Base-by-base conservation (phyloP, 2,888 invertebrate species). In the Griposia aprilina region DNA sequence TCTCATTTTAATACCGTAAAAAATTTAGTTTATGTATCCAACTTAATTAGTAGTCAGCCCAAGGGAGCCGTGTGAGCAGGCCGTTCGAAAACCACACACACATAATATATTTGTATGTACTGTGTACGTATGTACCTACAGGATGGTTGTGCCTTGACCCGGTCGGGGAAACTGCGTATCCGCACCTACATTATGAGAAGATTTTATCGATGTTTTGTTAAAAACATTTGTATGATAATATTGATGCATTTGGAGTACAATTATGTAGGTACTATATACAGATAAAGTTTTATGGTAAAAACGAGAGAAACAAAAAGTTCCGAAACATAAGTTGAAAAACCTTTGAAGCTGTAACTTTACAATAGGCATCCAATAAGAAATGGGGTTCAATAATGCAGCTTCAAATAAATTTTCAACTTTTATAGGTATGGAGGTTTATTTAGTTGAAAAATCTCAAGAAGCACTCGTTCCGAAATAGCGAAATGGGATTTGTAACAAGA, bases 61-160 rank as follows among this genome's bases (percentile, higher is more conserved):
- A 86, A 83, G 74, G 84, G 20, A 66, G 23, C 7, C 62, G 41
- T n/a, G 73, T 71, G 52, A 62, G 79, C 60, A 62, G n/a, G 62
- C 57, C 50, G 23, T 71, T 86, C 63, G 30, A 36, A 71, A 65
- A 30, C 45, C 55, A 76, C 52, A 75, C 55, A 65, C 41, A 48
- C 4, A 59, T 15, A 57, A 57, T 36, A 36, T n/a, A 45, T 45
- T 41, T 41, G 30, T 8, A 52, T 57, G 26, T 59, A 48, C 13
- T 10, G 23, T 36, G 20, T 52, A 5, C n/a, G 6, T 60, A 17
- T 20, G 15, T 59, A 55, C n/a, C n/a, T n/a, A n/a, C 62, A 78
- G 80, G 72, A 80, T 75, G 75, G 63, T 17, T 74, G 88, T 76
- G 67, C 86, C 80, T 86, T 86, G 86, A 87, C 86, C 86, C 68